Base-by-base conservation (phyloP, 2,797 vertebrate species). In the Acipenser ruthenus region DNA sequence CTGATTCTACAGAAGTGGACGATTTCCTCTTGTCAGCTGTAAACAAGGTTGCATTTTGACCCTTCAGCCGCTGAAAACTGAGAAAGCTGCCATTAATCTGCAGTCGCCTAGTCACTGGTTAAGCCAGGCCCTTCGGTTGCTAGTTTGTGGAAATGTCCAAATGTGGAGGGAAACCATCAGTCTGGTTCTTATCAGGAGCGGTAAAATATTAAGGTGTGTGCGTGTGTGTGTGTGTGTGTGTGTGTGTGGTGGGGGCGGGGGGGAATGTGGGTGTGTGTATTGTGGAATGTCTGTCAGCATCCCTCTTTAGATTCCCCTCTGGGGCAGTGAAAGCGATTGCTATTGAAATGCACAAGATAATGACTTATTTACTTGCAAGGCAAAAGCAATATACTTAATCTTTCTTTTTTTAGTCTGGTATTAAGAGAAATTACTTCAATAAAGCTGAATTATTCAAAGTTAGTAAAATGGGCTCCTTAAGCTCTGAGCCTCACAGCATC, bases 161-260 rank as follows among this genome's bases (percentile, higher is more conserved):
- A 37, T 37, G 23, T 37, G 0, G 23, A 37, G 23, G 23, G 23
- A 37, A 3, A 4, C 23, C 2, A 37, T 37, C 23, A 37, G 23
- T 37, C 23, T 37, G 23, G 23, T 37, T 37, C 4, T 37, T 37
- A 3, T 37, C 23, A 37, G 23, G 23, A 37, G 23, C 2, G 23
- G 2, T 37, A 37, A 37, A 37, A 37, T 49, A 48, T 18, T 49
- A 62, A 49, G 8, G 48, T 64, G 61, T 66, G 62, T 50, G 23
- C 52, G 53, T 66, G 64, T 55, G 50, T 53, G 49, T 60, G 50
- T 52, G 51, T 51, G 51, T 62, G 53, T 56, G 18, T 70, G 63
- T 66, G 64, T n/a, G 64, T 55, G 50, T 53, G 49, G n/a, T n/a
- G 15, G 15, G 76, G 76, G 80, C 74, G 76, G 75, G 75, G 82